Base-by-base conservation (phyloP, 2,113 vertebrate genomes). In the Manacus vitellinus region DNA sequence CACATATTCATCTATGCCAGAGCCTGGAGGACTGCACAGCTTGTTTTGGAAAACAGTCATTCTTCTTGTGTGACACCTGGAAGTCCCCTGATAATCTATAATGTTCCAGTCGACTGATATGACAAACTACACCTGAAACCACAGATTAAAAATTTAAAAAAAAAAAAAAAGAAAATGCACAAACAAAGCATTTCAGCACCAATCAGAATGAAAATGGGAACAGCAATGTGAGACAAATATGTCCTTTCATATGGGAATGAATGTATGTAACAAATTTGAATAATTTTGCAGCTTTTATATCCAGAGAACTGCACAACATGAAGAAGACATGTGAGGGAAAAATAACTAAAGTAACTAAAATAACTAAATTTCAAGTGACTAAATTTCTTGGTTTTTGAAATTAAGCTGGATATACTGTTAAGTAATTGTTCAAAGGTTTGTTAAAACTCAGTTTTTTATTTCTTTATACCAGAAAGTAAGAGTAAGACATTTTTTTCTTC, bases 1-100 rank as follows among this genome's bases (percentile, higher is more conserved):
- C 84, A 58, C n/a, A 86, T 89, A 91, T 91, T 88, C 73, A 94
- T 89, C 91, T 85, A 79, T 71, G 89, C 83, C 88, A 91, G 72
- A 96, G 75, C 72, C 76, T 88, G 88, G 46, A 51, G 77, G 92
- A 95, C 89, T 96, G 78, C 88, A 92, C 81, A 94, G 90, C 91
- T 97, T 96, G 83, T 95, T 94, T 93, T 93, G 82, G 89, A 94
- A 90, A 96, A 96, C 87, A 96, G 76, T 95, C 73, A 91, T 97
- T 94, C 81, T 95, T 97, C 85, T 95, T 94, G 65, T 80, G 70
- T 95, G 92, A 95, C 83, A 94, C 80, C 78, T 87, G 54, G 54
- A 87, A 85, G 88, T 97, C 89, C 85, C 95, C 74, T 85, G 94
- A 91, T 93, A 97, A 96, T 95, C 74, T 94, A 18, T 0, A 80